Conservation (phyloP, 2,113 vertebrate species). For the Talpa occidentalis region DNA sequence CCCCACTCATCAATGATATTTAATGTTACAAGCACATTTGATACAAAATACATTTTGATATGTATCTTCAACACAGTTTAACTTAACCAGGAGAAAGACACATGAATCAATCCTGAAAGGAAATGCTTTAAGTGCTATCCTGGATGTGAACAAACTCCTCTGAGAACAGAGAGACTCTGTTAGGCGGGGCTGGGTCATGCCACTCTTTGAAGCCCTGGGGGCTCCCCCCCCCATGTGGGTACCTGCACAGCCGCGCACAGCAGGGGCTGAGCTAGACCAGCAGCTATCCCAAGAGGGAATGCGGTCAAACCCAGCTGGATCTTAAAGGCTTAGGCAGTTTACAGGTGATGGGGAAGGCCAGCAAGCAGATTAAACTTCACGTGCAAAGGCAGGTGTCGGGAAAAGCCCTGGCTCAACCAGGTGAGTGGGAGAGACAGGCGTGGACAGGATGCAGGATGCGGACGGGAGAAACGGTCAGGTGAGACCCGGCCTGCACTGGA, state of each 20-base stretch:
- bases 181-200: background rate
- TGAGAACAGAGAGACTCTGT: background rate
- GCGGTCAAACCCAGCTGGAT: background rate
- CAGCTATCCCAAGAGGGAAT: background rate
- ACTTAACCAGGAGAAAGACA: background rate
- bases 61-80: constrained; percentile 2
- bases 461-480: background rate
- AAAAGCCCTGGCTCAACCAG: background rate
- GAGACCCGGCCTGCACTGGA: background rate
- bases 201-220: background rate
- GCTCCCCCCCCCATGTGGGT: no score
- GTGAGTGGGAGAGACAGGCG: background rate
- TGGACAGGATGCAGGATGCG: no score
- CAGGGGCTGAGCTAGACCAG: background rate
- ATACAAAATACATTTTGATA: background rate
- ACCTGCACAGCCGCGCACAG: background rate
- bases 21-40: background rate
- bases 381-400: background rate
- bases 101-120: background rate
- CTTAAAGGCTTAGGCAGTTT: background rate
- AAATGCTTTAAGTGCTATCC: background rate
- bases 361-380: background rate
- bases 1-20: background rate
- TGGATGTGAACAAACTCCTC: background rate
- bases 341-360: background rate